phyloP scores from a whole-genome alignment of 2,113 vertebrate genomes.

The Rhinolophus ferrumequinum region DNA sequence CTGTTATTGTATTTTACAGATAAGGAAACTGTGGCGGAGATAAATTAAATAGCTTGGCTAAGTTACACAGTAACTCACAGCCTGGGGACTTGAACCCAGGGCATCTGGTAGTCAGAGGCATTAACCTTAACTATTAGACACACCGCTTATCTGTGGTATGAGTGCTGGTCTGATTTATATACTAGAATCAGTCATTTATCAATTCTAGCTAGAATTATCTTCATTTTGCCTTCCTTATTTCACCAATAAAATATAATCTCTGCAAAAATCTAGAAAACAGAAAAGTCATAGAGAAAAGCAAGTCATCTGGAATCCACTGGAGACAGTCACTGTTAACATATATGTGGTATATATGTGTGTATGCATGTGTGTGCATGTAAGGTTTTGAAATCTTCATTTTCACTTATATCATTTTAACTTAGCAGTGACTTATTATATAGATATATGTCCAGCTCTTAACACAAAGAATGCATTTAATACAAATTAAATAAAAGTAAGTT shows the following conservation, averaged over 20 bases:
- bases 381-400: background rate
- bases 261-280: background rate
- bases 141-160: background rate
- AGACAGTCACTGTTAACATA: background rate
- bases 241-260: background rate
- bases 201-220: background rate
- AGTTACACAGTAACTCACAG: background rate
- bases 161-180: background rate
- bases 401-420: background rate
- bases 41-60: background rate
- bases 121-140: background rate
- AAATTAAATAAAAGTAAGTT: background rate
- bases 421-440: background rate
- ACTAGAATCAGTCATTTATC: background rate
- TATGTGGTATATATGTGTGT: background rate
- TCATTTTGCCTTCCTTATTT: background rate
- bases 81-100: background rate
- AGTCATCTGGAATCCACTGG: background rate
- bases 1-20: background rate
- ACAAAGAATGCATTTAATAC: background rate
- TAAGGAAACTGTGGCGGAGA: background rate
- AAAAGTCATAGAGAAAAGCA: background rate
- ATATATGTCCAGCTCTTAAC: background rate
- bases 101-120: background rate
- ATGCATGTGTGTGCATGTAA: background rate